Evolutionary conservation across 2,797 vertebrate species (phyloP), one percentile per base, ranked within the genome.

Genomic region (Hypotaenidia philippensis): DNA sequence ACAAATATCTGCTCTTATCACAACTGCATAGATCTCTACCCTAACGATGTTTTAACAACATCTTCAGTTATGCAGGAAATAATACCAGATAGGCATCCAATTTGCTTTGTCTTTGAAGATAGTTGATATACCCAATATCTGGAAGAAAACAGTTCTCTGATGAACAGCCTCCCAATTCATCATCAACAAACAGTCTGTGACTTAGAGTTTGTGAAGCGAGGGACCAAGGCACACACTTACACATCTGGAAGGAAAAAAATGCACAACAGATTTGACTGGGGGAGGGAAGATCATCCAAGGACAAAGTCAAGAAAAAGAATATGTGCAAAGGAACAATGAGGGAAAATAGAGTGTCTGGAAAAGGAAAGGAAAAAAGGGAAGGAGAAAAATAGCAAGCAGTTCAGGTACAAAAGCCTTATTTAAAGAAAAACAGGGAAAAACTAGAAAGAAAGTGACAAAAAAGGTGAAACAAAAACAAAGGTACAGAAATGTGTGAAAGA

Each of bases 201-300:
- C 36, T 52, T 87, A 64, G 26, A 64, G 55, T 45, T 87, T 34
- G 31, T 63, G 74, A 78, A 90, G 31, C 32, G 56, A 87, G 27
- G 41, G 40, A 60, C 64, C 70, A 77, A 87, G n/a, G 34, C 21
- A 90, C 3, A 0, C 3, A 21, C n/a, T 90, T 69, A 69, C 23
- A 92, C n/a, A 87, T 56, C 81, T 96, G 68, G 47, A 77, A 80
- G 21, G 10, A 29, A 83, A 89, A 89, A 91, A 88, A 66, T 1
- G 13, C 68, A 70, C 60, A 89, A 50, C 34, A 79, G 77, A 66
- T 74, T 92, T 70, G 59, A 79, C 0, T 41, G n/a, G 49, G 19
- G 44, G 11, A 77, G 32, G 40, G 34, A 93, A 84, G 61, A 65
- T 82, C 60, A 86, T 41, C 47, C 23, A 92, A 76, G 57, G 80